Evolutionary conservation across 2,113 vertebrate genomes (phyloP).

Genomic region (Dicaeum eximium): DNA sequence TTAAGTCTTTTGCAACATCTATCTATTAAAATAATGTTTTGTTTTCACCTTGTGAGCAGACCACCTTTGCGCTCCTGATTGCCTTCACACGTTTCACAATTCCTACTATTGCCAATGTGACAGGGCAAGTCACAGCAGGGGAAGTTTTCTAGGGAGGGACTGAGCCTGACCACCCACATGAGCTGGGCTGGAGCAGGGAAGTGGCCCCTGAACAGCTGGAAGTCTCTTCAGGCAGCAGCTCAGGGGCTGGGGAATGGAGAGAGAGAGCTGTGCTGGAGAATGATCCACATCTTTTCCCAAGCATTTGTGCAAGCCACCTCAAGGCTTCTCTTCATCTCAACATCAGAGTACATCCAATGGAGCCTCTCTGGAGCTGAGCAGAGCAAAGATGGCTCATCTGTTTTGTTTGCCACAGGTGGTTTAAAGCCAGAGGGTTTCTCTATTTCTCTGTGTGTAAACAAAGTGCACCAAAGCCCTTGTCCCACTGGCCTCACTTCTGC

Average conservation of each 20-base stretch:
- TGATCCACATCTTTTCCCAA: neutral
- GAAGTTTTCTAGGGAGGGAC: neutral
- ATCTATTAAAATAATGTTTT: neutral
- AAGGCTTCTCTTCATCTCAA: fast-evolving
- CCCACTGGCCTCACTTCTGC: neutral
- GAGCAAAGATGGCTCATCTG: neutral
- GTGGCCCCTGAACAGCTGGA: neutral
- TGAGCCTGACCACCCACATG: neutral
- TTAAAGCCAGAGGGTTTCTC: neutral
- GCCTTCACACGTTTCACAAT: neutral
- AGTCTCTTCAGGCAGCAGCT: neutral
- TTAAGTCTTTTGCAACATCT: neutral
- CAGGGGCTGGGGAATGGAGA: fast-evolving
- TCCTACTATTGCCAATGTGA: neutral
- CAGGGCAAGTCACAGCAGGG: neutral
- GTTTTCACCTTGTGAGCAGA: neutral
- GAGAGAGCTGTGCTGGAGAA: neutral
- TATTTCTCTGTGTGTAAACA: neutral
- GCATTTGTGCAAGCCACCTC: fast-evolving
- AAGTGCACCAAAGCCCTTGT: neutral
- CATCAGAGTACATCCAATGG: fast-evolving
- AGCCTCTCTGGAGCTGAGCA: neutral
- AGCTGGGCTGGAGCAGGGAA: neutral
- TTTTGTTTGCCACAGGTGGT: neutral
- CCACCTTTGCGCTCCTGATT: neutral